A percentile compares a stretch with the other conserved stretches of the same genome.
Evolutionary conservation across 1,140 invertebrate species (phyloP).

Genomic region (Dendrolimus punctatus): DNA sequence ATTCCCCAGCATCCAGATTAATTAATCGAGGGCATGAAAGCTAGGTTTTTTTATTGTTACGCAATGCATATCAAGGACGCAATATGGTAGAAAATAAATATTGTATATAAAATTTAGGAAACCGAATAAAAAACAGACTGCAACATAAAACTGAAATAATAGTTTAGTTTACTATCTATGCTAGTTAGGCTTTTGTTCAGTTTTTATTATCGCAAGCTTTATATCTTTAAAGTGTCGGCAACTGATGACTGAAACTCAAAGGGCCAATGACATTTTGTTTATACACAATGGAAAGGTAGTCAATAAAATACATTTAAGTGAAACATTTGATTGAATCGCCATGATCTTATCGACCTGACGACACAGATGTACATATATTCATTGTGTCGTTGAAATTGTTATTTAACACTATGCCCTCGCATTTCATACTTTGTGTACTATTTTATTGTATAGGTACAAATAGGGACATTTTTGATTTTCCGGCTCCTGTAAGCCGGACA

Average conservation of each 20-base stretch:
- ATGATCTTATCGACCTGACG: slow-evolving; percentile 40
- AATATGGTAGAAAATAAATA: slow-evolving; percentile 72
- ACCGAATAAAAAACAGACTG: slow-evolving; percentile 62
- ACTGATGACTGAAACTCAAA: slow-evolving; percentile 66
- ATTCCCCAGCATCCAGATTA: slow-evolving; percentile 27
- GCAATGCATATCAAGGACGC: slow-evolving; percentile 71
- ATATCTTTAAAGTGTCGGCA: slow-evolving; percentile 64
- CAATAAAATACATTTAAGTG: slow-evolving; percentile 33
- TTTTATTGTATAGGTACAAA: slow-evolving; percentile 37
- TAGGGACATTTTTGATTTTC: not conserved
- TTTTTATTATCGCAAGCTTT: slow-evolving; percentile 64
- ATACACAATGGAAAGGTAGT: slow-evolving; percentile 29
- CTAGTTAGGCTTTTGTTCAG: slow-evolving; percentile 67
- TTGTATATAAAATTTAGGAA: slow-evolving; percentile 65
- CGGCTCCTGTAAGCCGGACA: not conserved
- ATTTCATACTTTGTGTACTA: slow-evolving; percentile 61
- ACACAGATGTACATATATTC: slow-evolving; percentile 22
- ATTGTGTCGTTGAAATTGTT: slow-evolving; percentile 12
- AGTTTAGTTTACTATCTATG: slow-evolving; percentile 66
- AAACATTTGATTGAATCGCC: slow-evolving; percentile 46
- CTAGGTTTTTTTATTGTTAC: slow-evolving; percentile 72
- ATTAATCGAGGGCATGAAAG: slow-evolving; percentile 59
- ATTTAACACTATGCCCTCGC: slow-evolving; percentile 59
- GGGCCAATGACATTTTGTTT: slow-evolving; percentile 58
- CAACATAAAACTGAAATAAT: slow-evolving; percentile 57